Evolutionary conservation across 2,888 invertebrate genomes (phyloP), one percentile per base, ranked within the genome.

Genomic region (Leucozona laternaria): DNA sequence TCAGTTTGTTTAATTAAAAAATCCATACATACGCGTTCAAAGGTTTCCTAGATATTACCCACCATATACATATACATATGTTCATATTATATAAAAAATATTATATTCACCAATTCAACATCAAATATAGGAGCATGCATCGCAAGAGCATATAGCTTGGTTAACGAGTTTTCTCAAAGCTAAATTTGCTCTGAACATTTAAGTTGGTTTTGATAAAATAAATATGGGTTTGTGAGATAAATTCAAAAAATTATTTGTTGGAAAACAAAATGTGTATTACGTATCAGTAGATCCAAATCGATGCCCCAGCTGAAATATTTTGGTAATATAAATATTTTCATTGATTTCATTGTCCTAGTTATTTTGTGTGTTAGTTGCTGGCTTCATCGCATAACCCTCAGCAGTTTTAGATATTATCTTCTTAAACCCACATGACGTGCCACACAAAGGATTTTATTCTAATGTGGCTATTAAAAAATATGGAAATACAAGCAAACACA

Each of bases 201-300:
- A 28, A 37, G 37, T 53, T 71, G 55, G 43, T 40, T 64, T 72
- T 28, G 22, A 57, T 57, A 31, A 73, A 50, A 62, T 43, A 7
- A 43, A n/a, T n/a, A n/a, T n/a, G n/a, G n/a, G n/a, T n/a, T 7
- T 28, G 28, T 2, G 4, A n/a, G 15, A 15, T 20, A 13, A 34
- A 17, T 11, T 13, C 4, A 22, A 45, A 64, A 64, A 40, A 57
- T n/a, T 37, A 6, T 31, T 20, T 20, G 37, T 6, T n/a, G 2
- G 1, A 45, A 57, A n/a, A n/a, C n/a, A n/a, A 60, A 48, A 64
- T 66, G 20, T 45, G 50, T 60, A 15, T 78, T 50, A 45, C 60
- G 34, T 43, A 15, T 79, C 34, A 66, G 58, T 31, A 50, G 70
- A 60, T 70, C 60, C 50, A 72, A 64, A 78, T 72, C 64, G 53